These are phyloP conservation scores for Scaeva pyrastri DNA, from an alignment of 2,888 invertebrate genomes.

Conservation along the genomic window DNA sequence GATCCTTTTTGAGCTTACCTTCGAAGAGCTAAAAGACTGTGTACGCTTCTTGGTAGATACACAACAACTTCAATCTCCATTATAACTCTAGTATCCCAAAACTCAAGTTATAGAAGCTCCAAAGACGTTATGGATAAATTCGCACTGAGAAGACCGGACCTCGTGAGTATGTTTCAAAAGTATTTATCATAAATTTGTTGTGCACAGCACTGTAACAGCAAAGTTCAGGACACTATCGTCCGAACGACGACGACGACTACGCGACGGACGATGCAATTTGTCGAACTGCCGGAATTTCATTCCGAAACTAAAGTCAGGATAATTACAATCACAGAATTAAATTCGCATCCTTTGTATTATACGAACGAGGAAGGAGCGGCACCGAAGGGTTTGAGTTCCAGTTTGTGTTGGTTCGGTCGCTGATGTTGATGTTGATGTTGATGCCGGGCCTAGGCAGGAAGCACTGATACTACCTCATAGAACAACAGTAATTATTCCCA, in stretches of 20 bases:
- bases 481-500: constrained; percentile 70
- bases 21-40: too few relatives aligned
- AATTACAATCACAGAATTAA: constrained; percentile 75
- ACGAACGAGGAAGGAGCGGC: not conserved
- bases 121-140: too few relatives aligned
- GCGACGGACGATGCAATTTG: constrained; percentile 10
- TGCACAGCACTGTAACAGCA: constrained; percentile 18
- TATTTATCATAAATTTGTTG: too few relatives aligned
- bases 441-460: not conserved
- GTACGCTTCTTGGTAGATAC: too few relatives aligned
- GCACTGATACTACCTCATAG: not conserved
- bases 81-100: too few relatives aligned
- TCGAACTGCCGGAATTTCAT: constrained; percentile 29
- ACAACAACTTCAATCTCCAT: too few relatives aligned
- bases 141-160: too few relatives aligned
- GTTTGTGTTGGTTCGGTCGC: not conserved
- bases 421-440: not conserved
- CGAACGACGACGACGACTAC: not conserved
- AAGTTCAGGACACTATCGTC: constrained; percentile 13
- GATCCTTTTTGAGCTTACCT: too few relatives aligned
- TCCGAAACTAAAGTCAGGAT: constrained; percentile 51
- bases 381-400: not conserved
- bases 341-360: constrained; percentile 67
- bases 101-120: too few relatives aligned
- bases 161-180: too few relatives aligned